Percentiles rank a stretch among this genome's conserved stretches.
Evolutionary conservation across 1,140 invertebrate genomes (phyloP).

Genomic region (Paralvinella palmiformis): DNA sequence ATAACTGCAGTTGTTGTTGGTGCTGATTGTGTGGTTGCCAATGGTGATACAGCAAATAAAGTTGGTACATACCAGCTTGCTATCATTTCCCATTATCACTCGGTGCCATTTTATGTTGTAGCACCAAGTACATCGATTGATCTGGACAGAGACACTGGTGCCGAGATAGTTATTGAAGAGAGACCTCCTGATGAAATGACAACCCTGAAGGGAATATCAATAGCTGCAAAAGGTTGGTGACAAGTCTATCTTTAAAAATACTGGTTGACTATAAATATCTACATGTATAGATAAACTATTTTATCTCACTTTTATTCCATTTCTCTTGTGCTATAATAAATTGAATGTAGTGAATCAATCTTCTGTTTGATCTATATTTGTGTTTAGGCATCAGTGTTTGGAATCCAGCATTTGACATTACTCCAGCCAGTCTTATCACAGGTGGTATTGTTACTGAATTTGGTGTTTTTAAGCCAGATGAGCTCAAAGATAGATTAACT

Average conservation of each 20-base stretch:
- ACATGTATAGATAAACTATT: no score
- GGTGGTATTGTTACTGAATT: conserved; percentile 88
- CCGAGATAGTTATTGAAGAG: conserved; percentile 89
- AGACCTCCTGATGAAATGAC: conserved; percentile 85
- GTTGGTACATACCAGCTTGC: conserved; percentile 96
- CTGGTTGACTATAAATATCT: no score
- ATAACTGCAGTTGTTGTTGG: conserved; percentile 55
- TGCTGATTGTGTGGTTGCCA: conserved; percentile 66
- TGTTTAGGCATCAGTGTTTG: conserved; percentile 82
- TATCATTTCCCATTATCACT: conserved; percentile 81
- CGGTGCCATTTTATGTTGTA: conserved; percentile 91
- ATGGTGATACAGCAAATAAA: conserved; percentile 99
- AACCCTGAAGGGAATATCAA: conserved; percentile 69
- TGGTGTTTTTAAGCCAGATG: conserved; percentile 69
- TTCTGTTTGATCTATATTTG: no score
- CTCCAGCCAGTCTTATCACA: conserved; percentile 86
- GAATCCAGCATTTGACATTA: conserved; percentile 99
- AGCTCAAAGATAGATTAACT: conserved; percentile 27
- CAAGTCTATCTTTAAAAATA: no score
- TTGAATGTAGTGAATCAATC: no score
- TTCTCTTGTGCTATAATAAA: no score
- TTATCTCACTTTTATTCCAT: no score
- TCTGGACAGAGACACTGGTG: conserved; percentile 67
- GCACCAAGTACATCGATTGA: conserved; percentile 91
- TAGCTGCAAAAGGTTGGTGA: conserved; percentile 69